These are phyloP conservation scores for Regulus satrapa DNA, from an alignment of 2,113 vertebrate species.

Conservation along the genomic window DNA sequence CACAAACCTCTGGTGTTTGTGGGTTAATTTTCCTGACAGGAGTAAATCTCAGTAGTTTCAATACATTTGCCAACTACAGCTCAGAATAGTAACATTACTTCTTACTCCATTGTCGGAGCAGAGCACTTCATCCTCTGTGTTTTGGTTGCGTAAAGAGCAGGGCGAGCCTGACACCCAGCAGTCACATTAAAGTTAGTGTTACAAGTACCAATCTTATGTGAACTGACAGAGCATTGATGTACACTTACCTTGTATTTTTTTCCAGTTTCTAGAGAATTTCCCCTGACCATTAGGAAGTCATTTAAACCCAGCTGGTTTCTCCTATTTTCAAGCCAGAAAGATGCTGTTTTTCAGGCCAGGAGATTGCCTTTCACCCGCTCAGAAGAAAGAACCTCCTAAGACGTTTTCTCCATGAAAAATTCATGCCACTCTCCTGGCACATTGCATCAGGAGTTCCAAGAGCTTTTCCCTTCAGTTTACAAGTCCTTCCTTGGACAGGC, in stretches of 20 bases:
- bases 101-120: neutral
- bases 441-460: neutral
- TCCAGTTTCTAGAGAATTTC: neutral
- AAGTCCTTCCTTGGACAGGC: neutral
- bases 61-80: neutral
- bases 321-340: neutral
- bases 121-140: rapidly evolving
- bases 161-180: neutral
- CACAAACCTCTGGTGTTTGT: neutral
- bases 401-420: neutral
- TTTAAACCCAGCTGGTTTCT: neutral
- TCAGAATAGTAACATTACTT: neutral
- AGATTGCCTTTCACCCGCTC: neutral
- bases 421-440: neutral
- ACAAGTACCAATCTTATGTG: neutral
- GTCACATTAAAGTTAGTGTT: rapidly evolving
- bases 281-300: neutral
- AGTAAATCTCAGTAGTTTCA: neutral
- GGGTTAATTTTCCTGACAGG: neutral
- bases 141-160: neutral
- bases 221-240: neutral
- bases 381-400: neutral
- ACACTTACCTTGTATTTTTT: neutral
- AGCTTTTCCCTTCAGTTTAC: neutral
- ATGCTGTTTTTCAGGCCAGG: neutral